phyloP scores from a whole-genome alignment of 2,113 vertebrate genomes.

The Chascanopsetta lugubris region DNA sequence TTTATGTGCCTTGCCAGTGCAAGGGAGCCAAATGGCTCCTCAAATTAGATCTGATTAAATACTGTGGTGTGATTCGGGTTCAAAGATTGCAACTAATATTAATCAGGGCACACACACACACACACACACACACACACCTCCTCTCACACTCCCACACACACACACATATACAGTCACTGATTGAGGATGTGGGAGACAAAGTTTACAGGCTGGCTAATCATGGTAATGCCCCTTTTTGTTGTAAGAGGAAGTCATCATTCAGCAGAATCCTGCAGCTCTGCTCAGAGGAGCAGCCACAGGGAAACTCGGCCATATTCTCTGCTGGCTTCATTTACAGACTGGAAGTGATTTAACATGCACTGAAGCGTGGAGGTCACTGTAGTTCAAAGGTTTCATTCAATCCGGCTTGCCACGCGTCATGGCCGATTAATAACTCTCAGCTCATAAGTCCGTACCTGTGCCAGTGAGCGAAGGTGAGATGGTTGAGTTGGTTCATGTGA shows the following conservation, averaged over 20 bases:
- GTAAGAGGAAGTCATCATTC: conserved; percentile 80
- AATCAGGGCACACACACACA: conserved; percentile 52
- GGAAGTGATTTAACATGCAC: conserved; percentile 66
- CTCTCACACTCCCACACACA: conserved; percentile 11
- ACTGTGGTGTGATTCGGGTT: conserved; percentile 61
- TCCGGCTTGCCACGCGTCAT: neutral
- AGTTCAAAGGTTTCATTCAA: conserved; percentile 33
- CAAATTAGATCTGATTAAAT: conserved; percentile 78
- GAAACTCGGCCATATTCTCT: conserved; percentile 48
- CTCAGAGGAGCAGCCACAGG: conserved; percentile 48
- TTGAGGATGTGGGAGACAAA: conserved; percentile 69
- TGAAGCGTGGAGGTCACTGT: conserved; percentile 57
- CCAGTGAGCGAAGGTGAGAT: neutral
- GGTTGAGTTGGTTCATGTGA: neutral
- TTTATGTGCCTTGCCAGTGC: conserved; percentile 53
- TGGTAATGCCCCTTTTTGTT: conserved; percentile 78
- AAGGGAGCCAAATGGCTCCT: conserved; percentile 58
- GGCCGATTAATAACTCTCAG: conserved; percentile 20
- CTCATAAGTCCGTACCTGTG: neutral
- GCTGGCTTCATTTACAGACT: conserved; percentile 63
- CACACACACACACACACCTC: conserved; percentile 12
- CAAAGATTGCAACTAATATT: conserved; percentile 64
- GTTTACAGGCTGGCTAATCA: conserved; percentile 77
- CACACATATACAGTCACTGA: conserved; percentile 28
- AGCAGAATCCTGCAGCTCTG: conserved; percentile 52